Percentiles rank a stretch among this genome's conserved stretches.
Evolutionary conservation across 1,140 invertebrate species (phyloP).

Genomic region (Paraescarpia echinospica): DNA sequence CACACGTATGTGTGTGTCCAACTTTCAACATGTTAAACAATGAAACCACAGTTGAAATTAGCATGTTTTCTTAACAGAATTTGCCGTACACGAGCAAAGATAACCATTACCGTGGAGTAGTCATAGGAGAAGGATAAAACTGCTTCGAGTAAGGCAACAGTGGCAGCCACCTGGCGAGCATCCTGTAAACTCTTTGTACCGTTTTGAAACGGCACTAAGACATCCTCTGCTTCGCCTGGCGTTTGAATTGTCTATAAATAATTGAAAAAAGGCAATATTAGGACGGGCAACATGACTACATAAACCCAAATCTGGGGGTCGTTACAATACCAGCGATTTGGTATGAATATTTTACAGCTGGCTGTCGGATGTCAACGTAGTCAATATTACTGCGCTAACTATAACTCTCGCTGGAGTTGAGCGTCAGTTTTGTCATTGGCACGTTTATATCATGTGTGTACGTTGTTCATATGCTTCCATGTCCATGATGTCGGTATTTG

Average conservation of each 20-base stretch:
- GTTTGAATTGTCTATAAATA: slow-evolving; percentile 10
- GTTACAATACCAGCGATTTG: too few species aligned
- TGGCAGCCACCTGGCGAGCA: slow-evolving; percentile 8
- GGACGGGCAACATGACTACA: neutral
- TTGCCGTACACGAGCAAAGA: neutral
- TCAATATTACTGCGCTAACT: too few species aligned
- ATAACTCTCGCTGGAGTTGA: too few species aligned
- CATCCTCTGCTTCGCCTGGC: slow-evolving; percentile 4
- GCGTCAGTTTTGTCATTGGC: too few species aligned
- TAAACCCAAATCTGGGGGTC: neutral
- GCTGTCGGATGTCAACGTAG: too few species aligned
- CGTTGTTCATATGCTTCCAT: too few species aligned
- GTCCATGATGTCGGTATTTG: too few species aligned
- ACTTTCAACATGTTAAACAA: too few species aligned
- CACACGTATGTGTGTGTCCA: too few species aligned
- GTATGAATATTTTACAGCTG: too few species aligned
- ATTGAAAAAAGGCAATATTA: slow-evolving; percentile 8
- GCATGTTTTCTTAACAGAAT: neutral
- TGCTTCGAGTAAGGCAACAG: slow-evolving; percentile 12
- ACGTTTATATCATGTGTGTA: too few species aligned
- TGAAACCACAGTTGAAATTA: neutral
- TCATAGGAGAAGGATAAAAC: slow-evolving; percentile 18
- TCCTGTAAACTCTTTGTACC: neutral
- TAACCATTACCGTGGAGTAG: neutral
- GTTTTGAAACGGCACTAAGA: slow-evolving; percentile 16